Evolutionary conservation across 2,113 vertebrate genomes (phyloP).

Genomic region (Nothoprocta perdicaria): DNA sequence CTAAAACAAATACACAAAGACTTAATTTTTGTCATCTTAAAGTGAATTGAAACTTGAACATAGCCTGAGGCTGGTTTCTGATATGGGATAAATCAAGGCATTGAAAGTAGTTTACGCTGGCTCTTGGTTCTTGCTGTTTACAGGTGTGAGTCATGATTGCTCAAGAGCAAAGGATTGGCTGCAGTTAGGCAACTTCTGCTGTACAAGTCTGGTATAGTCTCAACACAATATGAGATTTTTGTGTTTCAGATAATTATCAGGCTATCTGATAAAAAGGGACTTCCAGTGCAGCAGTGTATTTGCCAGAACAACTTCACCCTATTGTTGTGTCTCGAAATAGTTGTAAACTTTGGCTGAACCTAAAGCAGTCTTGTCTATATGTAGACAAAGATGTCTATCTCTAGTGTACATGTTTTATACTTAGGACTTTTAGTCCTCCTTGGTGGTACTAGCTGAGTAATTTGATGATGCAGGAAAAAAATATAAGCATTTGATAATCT

Average conservation of each 20-base stretch:
- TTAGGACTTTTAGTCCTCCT: neutral
- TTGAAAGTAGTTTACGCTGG: neutral
- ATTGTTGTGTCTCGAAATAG: neutral
- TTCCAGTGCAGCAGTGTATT: neutral
- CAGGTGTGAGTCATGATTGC: neutral
- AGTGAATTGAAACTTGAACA: neutral
- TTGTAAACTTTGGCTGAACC: neutral
- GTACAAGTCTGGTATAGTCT: neutral
- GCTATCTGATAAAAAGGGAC: neutral
- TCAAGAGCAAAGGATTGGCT: neutral
- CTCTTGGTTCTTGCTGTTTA: neutral
- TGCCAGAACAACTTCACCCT: neutral
- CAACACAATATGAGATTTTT: neutral
- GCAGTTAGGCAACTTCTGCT: neutral
- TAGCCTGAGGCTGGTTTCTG: neutral
- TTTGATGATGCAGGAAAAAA: neutral
- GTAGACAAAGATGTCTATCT: neutral
- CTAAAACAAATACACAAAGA: neutral
- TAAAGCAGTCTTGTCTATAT: neutral
- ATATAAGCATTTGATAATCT: neutral
- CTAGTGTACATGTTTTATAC: neutral
- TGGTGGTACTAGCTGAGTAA: neutral
- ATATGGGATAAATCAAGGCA: neutral
- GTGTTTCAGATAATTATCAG: neutral
- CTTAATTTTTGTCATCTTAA: slow-evolving; percentile 1